Base-by-base conservation (phyloP, 2,888 invertebrate genomes). In the Agrypnus murinus region DNA sequence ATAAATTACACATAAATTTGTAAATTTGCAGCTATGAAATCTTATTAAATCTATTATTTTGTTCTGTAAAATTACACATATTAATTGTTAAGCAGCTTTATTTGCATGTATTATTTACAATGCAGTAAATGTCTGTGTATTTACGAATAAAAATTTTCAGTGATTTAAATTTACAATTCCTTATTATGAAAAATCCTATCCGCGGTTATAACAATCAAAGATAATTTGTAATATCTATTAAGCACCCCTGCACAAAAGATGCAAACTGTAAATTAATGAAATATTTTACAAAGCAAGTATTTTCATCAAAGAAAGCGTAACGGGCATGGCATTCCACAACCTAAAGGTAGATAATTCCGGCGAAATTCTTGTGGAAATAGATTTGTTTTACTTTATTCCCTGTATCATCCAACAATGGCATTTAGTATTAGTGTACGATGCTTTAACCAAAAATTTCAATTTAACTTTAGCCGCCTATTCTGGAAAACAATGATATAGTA, bases 351-450 rank as follows among this genome's bases (percentile, higher is more conserved):
- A 34, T 55, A 34, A 55, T 55, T 55, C 55, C 55, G n/a, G 6
- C 15, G 55, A 55, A 55, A 55, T 55, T 55, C 55, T 55, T 55
- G 55, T 17, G 55, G 55, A 55, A 36, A 55, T 55, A 55, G 36
- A 55, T 55, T 34, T 55, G 14, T 32, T 36, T 55, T 55, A 55
- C 12, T 55, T 36, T 36, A 36, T n/a, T 15, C 25, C n/a, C 15
- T 31, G 12, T 15, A 14, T 55, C 17, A 55, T 55, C 15, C 55
- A 36, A 9, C 36, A 36, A 12, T 55, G n/a, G n/a, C 15, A 5
- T 17, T 17, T 15, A 14, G n/a, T 14, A 31, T 53, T 31, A 53
- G 25, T 25, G 5, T 25, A 15, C 36, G n/a, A 9, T 9, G 36
- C 9, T 55, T 55, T 36, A 36, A 55, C n/a, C 12, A 55, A 55